Conservation (phyloP, 2,888 invertebrate genomes). For the Mythimna albipuncta region DNA sequence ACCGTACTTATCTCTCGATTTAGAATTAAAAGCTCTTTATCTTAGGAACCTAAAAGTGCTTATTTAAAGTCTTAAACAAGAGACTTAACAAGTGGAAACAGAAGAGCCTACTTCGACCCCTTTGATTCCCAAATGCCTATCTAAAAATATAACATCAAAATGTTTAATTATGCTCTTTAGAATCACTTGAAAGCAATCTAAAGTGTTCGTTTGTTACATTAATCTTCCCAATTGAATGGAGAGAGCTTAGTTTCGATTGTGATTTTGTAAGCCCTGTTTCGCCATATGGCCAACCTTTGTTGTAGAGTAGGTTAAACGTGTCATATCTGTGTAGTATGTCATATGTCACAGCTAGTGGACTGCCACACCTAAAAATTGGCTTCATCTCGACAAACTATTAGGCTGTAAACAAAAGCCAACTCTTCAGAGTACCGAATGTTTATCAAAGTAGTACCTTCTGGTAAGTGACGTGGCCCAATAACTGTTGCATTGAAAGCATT, state of each 20-base stretch:
- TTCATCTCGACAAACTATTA: not conserved
- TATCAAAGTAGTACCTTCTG: not conserved
- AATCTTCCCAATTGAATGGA: constrained; percentile 56
- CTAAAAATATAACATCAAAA: constrained; percentile 57
- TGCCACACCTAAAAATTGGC: not conserved
- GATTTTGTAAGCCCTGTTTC: constrained; percentile 34
- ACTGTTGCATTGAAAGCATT: constrained; percentile 9
- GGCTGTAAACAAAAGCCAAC: not conserved
- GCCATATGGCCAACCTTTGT: constrained; percentile 58
- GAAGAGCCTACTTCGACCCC: constrained; percentile 43
- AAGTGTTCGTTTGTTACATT: constrained; percentile 44
- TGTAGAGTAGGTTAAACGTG: constrained; percentile 28
- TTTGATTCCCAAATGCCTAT: constrained; percentile 42
- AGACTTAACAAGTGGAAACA: constrained; percentile 17
- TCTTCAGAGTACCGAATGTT: not conserved
- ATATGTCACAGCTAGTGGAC: not conserved
- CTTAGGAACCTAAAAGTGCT: constrained; percentile 13
- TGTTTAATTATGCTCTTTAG: constrained; percentile 51
- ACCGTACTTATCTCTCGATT: not conserved
- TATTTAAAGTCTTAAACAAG: constrained; percentile 31
- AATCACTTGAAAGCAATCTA: constrained; percentile 55
- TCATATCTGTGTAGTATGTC: constrained; percentile 18
- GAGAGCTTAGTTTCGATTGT: constrained; percentile 44
- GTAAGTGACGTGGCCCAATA: not conserved
- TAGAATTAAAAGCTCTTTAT: constrained; percentile 21